Percentiles rank a stretch among this genome's conserved stretches.
Conservation (phyloP, 2,113 vertebrate genomes). For the Oreochromis aureus region DNA sequence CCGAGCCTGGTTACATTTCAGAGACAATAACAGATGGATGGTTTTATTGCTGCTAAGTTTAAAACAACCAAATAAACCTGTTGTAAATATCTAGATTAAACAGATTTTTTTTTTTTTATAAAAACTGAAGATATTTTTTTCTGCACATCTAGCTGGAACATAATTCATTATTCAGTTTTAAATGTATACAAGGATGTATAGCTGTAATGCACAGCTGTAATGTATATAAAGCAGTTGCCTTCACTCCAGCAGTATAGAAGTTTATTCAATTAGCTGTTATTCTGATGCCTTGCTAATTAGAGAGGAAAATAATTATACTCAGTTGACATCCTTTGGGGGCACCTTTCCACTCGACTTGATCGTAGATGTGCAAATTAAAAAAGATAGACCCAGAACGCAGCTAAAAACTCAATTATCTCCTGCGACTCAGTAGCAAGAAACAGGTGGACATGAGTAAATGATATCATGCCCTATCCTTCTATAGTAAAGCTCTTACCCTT, state of each 20-base stretch:
- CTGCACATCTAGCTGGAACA: neutral
- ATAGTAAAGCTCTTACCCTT: neutral
- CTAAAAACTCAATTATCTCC: neutral
- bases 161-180: neutral
- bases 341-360: conserved; percentile 18
- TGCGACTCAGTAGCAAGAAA: neutral
- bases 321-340: neutral
- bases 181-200: neutral
- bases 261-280: conserved; percentile 33
- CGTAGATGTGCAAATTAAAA: conserved; percentile 7
- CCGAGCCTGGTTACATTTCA: neutral
- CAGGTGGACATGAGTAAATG: neutral
- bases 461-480: neutral
- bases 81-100: neutral
- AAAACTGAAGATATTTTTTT: neutral
- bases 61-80: neutral
- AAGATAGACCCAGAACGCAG: neutral
- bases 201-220: neutral
- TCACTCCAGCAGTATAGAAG: neutral
- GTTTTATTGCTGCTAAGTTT: neutral
- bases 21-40: neutral
- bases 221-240: neutral
- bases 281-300: conserved; percentile 43
- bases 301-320: conserved; percentile 19
- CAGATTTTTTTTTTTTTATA: neutral